phyloP scores from a whole-genome alignment of 2,113 vertebrate genomes.

The Hemiprocne comata region DNA sequence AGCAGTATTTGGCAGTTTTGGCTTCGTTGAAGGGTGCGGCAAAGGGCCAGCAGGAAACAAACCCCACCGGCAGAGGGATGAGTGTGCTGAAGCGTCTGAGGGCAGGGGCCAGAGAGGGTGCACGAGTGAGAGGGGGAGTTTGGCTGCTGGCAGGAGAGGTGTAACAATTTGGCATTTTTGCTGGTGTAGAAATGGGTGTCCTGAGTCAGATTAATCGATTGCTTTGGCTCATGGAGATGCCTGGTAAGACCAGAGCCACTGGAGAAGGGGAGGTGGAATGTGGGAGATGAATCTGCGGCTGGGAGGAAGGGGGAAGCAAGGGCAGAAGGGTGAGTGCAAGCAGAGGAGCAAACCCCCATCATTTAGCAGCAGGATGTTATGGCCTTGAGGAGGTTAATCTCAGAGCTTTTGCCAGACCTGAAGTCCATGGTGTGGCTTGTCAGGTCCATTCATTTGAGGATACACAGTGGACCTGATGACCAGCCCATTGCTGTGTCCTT shows the following conservation, averaged over 20 bases:
- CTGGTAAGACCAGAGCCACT: neutral
- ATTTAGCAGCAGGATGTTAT: rapidly evolving
- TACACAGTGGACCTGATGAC: neutral
- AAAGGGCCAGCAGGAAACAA: neutral
- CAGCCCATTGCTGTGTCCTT: neutral
- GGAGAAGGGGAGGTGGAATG: neutral
- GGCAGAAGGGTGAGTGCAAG: neutral
- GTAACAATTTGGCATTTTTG: neutral
- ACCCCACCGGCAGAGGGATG: rapidly evolving
- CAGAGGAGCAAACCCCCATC: neutral
- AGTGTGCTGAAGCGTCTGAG: neutral
- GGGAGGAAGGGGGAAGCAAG: neutral
- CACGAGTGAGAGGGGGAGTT: neutral
- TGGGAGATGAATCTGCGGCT: neutral
- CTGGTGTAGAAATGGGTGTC: neutral
- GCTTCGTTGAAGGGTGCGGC: rapidly evolving
- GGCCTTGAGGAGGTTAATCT: rapidly evolving
- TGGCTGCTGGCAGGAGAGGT: neutral
- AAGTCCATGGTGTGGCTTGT: rapidly evolving
- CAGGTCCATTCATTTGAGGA: neutral
- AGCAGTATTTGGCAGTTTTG: neutral
- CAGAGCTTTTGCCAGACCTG: neutral
- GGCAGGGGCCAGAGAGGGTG: neutral
- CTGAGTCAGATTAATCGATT: neutral
- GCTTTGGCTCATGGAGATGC: neutral